Base-by-base conservation (phyloP, 2,797 vertebrate genomes). In the Anabas testudineus region DNA sequence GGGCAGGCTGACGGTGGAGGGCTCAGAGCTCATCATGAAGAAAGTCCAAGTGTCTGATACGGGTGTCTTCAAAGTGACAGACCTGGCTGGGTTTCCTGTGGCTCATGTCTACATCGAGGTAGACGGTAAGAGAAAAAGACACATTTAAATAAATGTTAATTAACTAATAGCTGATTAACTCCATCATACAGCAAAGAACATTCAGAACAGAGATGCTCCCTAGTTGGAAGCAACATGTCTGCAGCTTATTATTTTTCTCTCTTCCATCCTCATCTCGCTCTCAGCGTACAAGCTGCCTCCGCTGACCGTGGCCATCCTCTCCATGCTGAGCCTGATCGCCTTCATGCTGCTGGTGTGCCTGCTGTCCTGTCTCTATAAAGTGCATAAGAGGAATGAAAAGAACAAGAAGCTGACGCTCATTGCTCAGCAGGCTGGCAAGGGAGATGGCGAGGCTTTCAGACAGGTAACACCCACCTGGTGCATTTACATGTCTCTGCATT, bases 301-400 rank as follows among this genome's bases (percentile, higher is more conserved):
- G 1, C 84, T 93, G 63, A 90, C 91, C 0, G 74, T 90, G 0
- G 90, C 84, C 53, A 68, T 94, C 86, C 78, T 94, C 19, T 60
- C 90, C 47, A 18, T 94, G 87, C 54, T 93, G 72, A 36, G 91
- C 22, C 81, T 94, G 49, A 81, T 94, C 37, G 92, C 84, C 43
- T 78, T 90, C 73, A 91, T 94, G 88, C 83, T 94, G 72, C 81
- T 94, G 82, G 43, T 89, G 26, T 95, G 93, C 71, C 84, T 94
- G 82, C 80, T 93, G 1, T 94, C 94, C 68, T 94, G 94, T 22
- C 19, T 93, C 72, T 89, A 88, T 22, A 92, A 90, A 28, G 86
- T 92, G 24, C 93, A 89, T 15, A 80, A 82, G 60, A 88, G 93
- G 77, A 90, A 90, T 1, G 70, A 92, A 77, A 94, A 91, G 88